Evolutionary conservation across 2,113 vertebrate genomes (phyloP), one percentile per base, ranked within the genome.

Genomic region (Indicator indicator): DNA sequence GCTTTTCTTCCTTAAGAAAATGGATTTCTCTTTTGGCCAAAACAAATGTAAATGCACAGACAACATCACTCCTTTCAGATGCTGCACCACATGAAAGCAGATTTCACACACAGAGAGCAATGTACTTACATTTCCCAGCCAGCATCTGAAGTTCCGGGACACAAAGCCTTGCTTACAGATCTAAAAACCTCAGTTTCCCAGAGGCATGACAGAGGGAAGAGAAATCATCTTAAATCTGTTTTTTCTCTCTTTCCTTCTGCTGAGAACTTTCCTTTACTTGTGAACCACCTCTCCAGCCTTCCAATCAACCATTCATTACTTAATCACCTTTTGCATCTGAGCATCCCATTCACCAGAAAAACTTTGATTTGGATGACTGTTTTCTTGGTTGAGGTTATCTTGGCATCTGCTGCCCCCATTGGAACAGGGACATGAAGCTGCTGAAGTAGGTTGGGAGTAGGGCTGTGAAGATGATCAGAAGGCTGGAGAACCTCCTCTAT

Each of bases 311-410:
- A 78, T 84, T 89, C 52, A 59, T 93, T 95, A 83, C 44, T 60
- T 89, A 87, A 94, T 92, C 91, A 72, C 92, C 36, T 90, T 83
- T 46, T 88, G 64, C 81, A 94, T 59, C 59, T 93, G 64, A 91
- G 58, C 64, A 86, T 46, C 73, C 52, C 72, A 59, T 56, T 84
- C 72, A 44, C 80, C 80, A 69, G 77, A 46, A 88, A 54, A 84
- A 86, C 84, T 88, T 94, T 88, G 26, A 27, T 60, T 79, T 82
- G 86, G 26, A 58, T 87, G 86, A 60, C 33, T 9, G 52, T 89
- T 91, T 93, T 88, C 75, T 33, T 75, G 77, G 28, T 16, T 70
- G 11, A 70, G 54, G 73, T 88, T 85, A 64, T 89, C 78, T 58
- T 79, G 48, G 18, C 27, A 50, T 60, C 73, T 91, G 56, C 18